Evolutionary conservation across 2,888 invertebrate species (phyloP).

Genomic region (Neuroscelio doddi): DNA sequence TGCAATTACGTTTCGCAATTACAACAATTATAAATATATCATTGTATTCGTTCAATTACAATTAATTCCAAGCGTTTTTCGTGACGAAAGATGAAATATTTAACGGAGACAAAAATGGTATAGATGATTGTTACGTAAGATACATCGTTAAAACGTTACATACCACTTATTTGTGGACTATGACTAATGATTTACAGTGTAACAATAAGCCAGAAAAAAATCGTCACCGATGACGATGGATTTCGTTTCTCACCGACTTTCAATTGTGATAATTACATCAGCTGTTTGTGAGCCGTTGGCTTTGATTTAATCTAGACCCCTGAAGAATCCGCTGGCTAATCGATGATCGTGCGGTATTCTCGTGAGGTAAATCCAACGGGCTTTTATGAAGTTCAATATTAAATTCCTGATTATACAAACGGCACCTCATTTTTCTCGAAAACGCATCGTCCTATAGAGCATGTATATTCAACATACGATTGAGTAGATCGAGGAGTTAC

Average conservation of each 20-base stretch:
- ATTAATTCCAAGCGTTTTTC: no score
- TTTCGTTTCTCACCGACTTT: slow-evolving; percentile 10
- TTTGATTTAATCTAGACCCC: slow-evolving; percentile 5
- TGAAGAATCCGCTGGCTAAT: slow-evolving; percentile 8
- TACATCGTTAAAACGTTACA: not conserved
- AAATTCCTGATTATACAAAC: no score
- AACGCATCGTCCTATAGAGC: not conserved
- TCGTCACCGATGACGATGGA: not conserved
- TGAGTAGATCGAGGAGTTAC: slow-evolving; percentile 51
- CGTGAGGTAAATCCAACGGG: not conserved
- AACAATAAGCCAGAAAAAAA: slow-evolving; percentile 9
- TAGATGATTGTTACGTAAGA: not conserved
- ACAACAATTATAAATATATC: no score
- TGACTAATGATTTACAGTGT: slow-evolving; percentile 3
- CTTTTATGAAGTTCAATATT: not conserved
- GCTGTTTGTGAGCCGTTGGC: slow-evolving; percentile 3
- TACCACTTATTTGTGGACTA: not conserved
- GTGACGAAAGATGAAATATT: no score
- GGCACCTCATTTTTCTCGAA: not conserved
- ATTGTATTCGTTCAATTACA: no score
- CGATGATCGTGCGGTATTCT: slow-evolving; percentile 1
- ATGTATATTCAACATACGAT: slow-evolving; percentile 37
- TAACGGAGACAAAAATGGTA: no score
- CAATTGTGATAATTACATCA: slow-evolving; percentile 14
- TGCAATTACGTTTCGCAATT: no score